Evolutionary conservation across 2,797 vertebrate species (phyloP), one percentile per base, ranked within the genome.

Genomic region (Sorex maritimensis): DNA sequence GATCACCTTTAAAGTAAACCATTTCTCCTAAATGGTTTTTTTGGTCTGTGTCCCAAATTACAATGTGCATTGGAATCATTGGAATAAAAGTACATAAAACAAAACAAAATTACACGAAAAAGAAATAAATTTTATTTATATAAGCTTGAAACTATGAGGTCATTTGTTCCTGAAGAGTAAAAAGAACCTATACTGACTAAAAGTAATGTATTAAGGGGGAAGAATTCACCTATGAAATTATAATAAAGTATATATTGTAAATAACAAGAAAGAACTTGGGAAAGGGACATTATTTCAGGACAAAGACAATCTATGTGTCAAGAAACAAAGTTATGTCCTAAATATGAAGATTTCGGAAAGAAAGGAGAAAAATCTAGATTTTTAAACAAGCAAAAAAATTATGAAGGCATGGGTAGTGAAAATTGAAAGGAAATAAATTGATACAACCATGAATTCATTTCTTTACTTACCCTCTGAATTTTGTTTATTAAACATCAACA

Each of bases 31-130:
- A 95, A 72, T 81, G 38, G 58, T 72, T 46, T 15, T 77, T 96
- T 88, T 77, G 71, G 67, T 90, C 24, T 93, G 5, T 23, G 69
- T 90, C 69, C 41, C 79, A 93, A 86, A 77, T 34, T 81, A 61
- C 86, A 83, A 44, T 69, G 73, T 52, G 88, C n/a, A 9, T 28
- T 77, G 81, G 68, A 34, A 88, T 92, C n/a, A 9, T 24, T 77
- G 81, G 68, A 34, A 88, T 92, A 46, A 86, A 94, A 91, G 44
- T 73, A 82, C 71, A 79, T 65, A 17, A 96, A 92, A 82, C 74
- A 75, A 73, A 93, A 77, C 83, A 21, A 91, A 92, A 94, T 88
- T 90, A 79, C 23, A 71, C 30, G 44, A 91, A 78, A 17, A 73
- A 72, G 26, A 93, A 90, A 87, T 73, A 90, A 52, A 85, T 19